Conservation (phyloP, 2,113 vertebrate species). For the Atherinomorus stipes region DNA sequence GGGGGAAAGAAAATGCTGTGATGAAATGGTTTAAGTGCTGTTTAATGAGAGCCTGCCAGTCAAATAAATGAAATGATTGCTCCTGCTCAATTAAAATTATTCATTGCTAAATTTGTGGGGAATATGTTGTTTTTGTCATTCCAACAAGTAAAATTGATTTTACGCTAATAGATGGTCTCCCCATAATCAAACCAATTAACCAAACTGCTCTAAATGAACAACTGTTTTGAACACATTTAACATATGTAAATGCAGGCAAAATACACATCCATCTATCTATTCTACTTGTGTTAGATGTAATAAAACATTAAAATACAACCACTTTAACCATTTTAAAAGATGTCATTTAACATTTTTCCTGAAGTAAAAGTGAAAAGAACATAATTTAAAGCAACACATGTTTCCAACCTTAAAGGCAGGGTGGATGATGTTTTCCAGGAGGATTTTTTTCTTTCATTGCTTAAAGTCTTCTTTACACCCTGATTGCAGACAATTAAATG, state of each 20-base stretch:
- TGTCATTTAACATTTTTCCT: not conserved
- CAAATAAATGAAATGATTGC: conserved; percentile 67
- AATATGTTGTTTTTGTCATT: conserved; percentile 46
- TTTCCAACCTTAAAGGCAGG: too few species aligned
- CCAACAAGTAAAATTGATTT: conserved; percentile 44
- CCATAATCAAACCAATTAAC: conserved; percentile 24
- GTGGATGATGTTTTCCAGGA: too few species aligned
- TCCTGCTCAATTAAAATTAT: conserved; percentile 61
- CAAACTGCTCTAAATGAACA: conserved; percentile 8
- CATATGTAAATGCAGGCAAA: not conserved
- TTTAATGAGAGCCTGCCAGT: conserved; percentile 71
- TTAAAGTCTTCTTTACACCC: too few species aligned
- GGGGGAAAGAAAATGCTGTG: conserved; percentile 14
- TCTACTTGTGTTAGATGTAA: not conserved
- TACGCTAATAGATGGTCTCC: conserved; percentile 36
- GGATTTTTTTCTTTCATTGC: too few species aligned
- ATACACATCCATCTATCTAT: not conserved
- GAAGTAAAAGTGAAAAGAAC: not conserved
- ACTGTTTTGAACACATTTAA: not conserved
- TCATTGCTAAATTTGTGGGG: conserved; percentile 57
- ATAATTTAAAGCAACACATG: too few species aligned
- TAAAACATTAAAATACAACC: not conserved
- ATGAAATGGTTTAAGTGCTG: conserved; percentile 64
- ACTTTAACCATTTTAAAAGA: not conserved
- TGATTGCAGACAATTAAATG: too few species aligned